phyloP scores from a whole-genome alignment of 2,888 invertebrate species.

The Ecliptopera silaceata region DNA sequence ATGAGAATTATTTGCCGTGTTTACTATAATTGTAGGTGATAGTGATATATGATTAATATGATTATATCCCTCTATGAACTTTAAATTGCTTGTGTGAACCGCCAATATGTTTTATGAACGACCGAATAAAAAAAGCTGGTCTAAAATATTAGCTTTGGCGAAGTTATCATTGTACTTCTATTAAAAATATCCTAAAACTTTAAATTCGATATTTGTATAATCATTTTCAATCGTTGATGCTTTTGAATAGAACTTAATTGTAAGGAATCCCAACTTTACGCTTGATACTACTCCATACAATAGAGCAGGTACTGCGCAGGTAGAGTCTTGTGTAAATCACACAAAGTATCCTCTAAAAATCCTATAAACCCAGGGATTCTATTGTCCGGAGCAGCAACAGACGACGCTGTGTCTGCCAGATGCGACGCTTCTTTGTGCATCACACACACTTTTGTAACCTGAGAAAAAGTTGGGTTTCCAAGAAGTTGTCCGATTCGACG shows the following conservation, averaged over 20 bases:
- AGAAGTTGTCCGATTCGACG: slow-evolving; percentile 57
- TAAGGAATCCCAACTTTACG: slow-evolving; percentile 27
- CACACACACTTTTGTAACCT: slow-evolving; percentile 38
- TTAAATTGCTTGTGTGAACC: slow-evolving; percentile 12
- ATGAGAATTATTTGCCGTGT: slow-evolving; percentile 36
- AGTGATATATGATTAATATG: slow-evolving; percentile 6
- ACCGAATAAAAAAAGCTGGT: background rate
- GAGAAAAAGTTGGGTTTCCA: slow-evolving; percentile 54
- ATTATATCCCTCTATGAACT: slow-evolving; percentile 1
- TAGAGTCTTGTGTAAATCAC: slow-evolving; percentile 46
- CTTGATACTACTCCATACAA: slow-evolving; percentile 30
- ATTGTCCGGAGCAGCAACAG: slow-evolving; percentile 53
- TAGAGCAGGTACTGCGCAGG: slow-evolving; percentile 55
- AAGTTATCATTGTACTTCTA: no score
- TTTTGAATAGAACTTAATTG: slow-evolving; percentile 31
- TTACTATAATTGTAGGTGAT: slow-evolving; percentile 25
- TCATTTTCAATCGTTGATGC: slow-evolving; percentile 16
- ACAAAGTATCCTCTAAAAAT: slow-evolving; percentile 38
- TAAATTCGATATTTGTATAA: background rate
- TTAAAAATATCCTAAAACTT: no score
- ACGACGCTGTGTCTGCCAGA: slow-evolving; percentile 76
- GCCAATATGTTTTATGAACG: background rate
- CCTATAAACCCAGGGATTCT: slow-evolving; percentile 35
- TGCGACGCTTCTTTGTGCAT: slow-evolving; percentile 58
- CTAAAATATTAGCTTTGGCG: no score